Base-by-base conservation (phyloP, 2,888 invertebrate genomes). In the Ornithoptera alexandrae region DNA sequence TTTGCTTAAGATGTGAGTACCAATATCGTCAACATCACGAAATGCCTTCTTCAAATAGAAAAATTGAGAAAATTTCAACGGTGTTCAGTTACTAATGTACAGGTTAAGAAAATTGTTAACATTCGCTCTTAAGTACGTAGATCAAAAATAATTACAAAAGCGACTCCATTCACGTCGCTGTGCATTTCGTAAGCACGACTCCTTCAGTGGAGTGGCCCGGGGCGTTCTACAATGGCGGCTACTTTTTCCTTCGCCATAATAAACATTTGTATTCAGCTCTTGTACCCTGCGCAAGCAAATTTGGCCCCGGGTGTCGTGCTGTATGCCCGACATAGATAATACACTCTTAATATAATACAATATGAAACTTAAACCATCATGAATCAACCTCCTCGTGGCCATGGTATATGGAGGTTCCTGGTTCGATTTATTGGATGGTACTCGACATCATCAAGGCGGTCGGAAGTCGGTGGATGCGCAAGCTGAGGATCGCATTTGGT, bases 221-320 rank as follows among this genome's bases (percentile, higher is more conserved):
- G 90, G 92, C 89, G 70, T 73, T 72, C 75, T 77, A 88, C 88
- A 88, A 88, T 87, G 83, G 81, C 82, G 79, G 88, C 90, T 89
- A 90, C 90, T 90, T 90, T 89, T 90, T 90, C 88, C 86, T 81
- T 74, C 75, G 79, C 83, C 84, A 87, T 87, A 88, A 89, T 90
- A 88, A 90, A 91, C 89, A 92, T 92, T 91, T 89, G 90, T 92
- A 92, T 92, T 89, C 92, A 70, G 65, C 69, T 71, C 77, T 74
- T 76, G 76, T 65, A 60, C 64, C 71, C 75, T 75, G 75, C 74
- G 76, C 77, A 72, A 71, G 76, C 78, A 71, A 70, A 76, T 74
- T 77, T 76, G 70, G 78, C 77, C 75, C 71, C 72, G 63, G 76
- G 79, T 76, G 71, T 71, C 61, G 67, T 70, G 70, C 69, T 64